These are phyloP conservation scores for Dendrocopos noguchii DNA, from an alignment of 2,113 vertebrate species.

Conservation along the genomic window DNA sequence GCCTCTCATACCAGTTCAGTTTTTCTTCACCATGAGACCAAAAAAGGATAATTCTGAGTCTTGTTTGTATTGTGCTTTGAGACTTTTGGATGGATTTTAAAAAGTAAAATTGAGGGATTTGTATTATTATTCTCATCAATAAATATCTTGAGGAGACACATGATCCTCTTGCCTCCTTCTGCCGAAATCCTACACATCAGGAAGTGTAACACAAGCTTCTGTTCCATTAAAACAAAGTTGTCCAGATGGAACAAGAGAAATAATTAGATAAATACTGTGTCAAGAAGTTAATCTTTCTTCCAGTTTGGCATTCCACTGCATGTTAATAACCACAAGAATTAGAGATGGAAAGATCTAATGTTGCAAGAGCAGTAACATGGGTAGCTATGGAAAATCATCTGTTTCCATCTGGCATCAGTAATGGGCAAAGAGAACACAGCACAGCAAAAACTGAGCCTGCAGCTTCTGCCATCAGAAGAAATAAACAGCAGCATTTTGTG, in stretches of 20 bases:
- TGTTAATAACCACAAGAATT: slow-evolving; percentile 58
- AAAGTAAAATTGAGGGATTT: not conserved
- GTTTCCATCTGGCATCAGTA: not conserved
- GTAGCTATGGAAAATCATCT: slow-evolving; percentile 26
- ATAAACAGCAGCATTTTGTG: not conserved
- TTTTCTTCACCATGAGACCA: not conserved
- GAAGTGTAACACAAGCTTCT: not conserved
- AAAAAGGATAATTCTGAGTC: not conserved
- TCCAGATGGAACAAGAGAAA: not conserved
- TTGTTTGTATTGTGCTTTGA: not conserved
- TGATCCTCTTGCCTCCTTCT: not conserved
- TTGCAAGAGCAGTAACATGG: slow-evolving; percentile 50
- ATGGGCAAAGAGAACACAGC: accelerated
- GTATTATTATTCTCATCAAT: not conserved
- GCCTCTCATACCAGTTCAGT: not conserved
- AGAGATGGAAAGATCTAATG: slow-evolving; percentile 41
- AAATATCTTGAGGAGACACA: not conserved
- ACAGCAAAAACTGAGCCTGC: not conserved
- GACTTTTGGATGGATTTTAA: not conserved
- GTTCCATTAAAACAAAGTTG: not conserved
- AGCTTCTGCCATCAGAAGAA: not conserved
- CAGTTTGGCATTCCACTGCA: slow-evolving; percentile 23
- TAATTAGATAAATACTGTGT: not conserved
- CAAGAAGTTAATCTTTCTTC: slow-evolving; percentile 20
- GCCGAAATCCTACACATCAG: slow-evolving; percentile 26